Evolutionary conservation across 1,140 invertebrate species (phyloP).

Genomic region (Tyrophagus putrescentiae): DNA sequence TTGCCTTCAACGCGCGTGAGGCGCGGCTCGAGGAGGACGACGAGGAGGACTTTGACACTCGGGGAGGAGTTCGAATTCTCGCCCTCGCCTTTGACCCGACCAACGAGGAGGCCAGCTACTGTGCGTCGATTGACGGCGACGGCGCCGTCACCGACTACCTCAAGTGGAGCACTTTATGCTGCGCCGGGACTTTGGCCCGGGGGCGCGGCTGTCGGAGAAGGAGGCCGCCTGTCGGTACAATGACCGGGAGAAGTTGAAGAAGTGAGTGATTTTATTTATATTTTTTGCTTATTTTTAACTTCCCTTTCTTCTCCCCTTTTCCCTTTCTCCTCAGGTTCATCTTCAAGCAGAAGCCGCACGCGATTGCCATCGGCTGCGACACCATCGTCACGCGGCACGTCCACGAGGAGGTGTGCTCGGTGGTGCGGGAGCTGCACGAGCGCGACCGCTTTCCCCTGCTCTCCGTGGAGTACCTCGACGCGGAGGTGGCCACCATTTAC

Average conservation of each 20-base stretch:
- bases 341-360: slow-evolving; percentile 74
- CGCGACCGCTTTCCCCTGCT: slow-evolving; percentile 76
- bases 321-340: slow-evolving; percentile 42
- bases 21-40: slow-evolving; percentile 59
- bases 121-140: slow-evolving; percentile 66
- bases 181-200: slow-evolving; percentile 48
- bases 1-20: slow-evolving; percentile 40
- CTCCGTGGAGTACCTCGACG: slow-evolving; percentile 77
- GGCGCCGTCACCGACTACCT: slow-evolving; percentile 83
- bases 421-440: slow-evolving; percentile 54
- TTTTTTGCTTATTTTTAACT: not conserved
- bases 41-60: slow-evolving; percentile 76
- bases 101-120: slow-evolving; percentile 65
- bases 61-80: slow-evolving; percentile 69
- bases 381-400: slow-evolving; percentile 67
- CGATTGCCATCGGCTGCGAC: slow-evolving; percentile 76
- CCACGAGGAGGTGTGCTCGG: slow-evolving; percentile 61
- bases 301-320: not conserved
- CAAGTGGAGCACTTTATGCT: slow-evolving; percentile 58
- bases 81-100: slow-evolving; percentile 74
- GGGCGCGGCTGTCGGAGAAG: slow-evolving; percentile 11
- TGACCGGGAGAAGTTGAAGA: slow-evolving; percentile 60
- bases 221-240: slow-evolving; percentile 42
- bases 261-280: no score
- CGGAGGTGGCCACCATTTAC: slow-evolving; percentile 76